Conservation (phyloP, 2,113 vertebrate species). For the Alosa alosa region DNA sequence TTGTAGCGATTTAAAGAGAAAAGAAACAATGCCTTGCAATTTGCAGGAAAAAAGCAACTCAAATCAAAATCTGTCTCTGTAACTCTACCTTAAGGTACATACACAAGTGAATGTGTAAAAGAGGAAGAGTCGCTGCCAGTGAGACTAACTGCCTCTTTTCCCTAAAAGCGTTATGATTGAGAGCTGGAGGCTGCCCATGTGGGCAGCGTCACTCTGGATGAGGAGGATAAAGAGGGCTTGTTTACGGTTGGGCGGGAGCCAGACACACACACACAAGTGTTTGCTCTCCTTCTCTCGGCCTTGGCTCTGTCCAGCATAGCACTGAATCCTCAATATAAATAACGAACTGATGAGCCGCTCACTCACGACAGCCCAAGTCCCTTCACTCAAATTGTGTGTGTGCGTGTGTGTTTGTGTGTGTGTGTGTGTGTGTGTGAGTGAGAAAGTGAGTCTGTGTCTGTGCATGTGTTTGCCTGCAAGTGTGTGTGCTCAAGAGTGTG, state of each 20-base stretch:
- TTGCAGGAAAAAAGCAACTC: not conserved
- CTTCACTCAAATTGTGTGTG: conserved; percentile 1
- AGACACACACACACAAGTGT: conserved; percentile 29
- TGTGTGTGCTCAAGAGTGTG: not conserved
- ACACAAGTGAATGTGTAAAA: not conserved
- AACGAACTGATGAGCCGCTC: conserved; percentile 34
- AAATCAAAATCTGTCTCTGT: not conserved
- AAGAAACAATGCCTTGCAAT: not conserved
- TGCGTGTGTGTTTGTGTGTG: not conserved
- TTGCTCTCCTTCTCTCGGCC: conserved; percentile 11
- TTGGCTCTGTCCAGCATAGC: conserved; percentile 30
- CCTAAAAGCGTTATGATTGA: conserved; percentile 4
- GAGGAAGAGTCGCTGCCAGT: not conserved
- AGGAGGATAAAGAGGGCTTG: conserved; percentile 26
- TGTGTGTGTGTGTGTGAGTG: not conserved
- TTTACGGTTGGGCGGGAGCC: conserved; percentile 20
- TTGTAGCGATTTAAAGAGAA: not conserved
- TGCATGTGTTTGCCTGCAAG: not conserved
- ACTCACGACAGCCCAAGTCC: not conserved
- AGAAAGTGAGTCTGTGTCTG: not conserved
- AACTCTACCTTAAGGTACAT: not conserved
- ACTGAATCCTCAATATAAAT: conserved; percentile 31
- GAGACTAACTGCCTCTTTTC: not conserved
- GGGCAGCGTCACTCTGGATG: not conserved
- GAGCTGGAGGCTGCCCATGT: not conserved